phyloP scores from a whole-genome alignment of 2,113 vertebrate species.

The Saimiri boliviensis region DNA sequence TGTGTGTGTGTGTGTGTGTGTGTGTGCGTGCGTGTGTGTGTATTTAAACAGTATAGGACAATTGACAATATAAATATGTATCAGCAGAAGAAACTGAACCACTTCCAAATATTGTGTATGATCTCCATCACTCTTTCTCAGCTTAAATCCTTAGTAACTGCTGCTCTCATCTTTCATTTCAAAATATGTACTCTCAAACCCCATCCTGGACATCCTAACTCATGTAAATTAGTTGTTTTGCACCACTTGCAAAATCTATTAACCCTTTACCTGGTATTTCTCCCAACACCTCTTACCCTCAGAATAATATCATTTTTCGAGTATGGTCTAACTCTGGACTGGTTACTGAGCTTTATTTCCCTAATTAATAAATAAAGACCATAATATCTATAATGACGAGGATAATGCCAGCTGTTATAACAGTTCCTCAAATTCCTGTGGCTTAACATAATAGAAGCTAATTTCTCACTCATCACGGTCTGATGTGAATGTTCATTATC shows the following conservation, averaged over 20 bases:
- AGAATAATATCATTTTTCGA: neutral
- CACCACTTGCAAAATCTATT: neutral
- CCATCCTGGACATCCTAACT: neutral
- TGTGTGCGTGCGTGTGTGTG: neutral
- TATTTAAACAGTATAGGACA: neutral
- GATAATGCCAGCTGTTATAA: neutral
- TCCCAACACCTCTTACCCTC: rapidly evolving
- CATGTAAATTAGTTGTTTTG: neutral
- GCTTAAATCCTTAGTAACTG: neutral
- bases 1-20: neutral
- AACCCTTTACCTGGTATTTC: neutral
- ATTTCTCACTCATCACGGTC: neutral
- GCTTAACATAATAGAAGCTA: neutral
- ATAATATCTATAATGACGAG: neutral
- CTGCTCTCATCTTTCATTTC: neutral
- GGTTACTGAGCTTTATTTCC: neutral
- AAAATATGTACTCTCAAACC: neutral
- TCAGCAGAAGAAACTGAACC: neutral
- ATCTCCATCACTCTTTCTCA: neutral
- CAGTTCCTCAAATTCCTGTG: neutral
- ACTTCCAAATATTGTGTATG: neutral
- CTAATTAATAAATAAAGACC: neutral
- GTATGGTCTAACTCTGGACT: neutral
- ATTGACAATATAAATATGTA: neutral
- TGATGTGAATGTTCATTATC: neutral